phyloP scores from a whole-genome alignment of 2,888 invertebrate species.

The Lasioglossum pauxillum region DNA sequence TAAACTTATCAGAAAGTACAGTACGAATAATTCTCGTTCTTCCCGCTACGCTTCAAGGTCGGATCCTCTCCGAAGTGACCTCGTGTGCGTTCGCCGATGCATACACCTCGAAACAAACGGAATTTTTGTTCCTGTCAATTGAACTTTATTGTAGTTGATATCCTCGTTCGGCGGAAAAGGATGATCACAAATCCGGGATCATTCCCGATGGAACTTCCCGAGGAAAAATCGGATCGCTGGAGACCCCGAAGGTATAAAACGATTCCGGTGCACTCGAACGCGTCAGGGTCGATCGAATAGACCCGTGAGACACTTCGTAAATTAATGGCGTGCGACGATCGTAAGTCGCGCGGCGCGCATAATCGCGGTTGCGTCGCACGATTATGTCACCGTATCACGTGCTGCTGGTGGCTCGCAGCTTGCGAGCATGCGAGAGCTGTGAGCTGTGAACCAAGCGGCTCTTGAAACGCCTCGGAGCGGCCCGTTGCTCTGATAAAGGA shows the following conservation, averaged over 20 bases:
- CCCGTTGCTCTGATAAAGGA: constrained; percentile 3
- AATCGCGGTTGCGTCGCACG: constrained; percentile 32
- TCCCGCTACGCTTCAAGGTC: background rate
- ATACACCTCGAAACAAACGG: background rate
- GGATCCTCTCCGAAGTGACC: background rate
- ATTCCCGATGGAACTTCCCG: background rate
- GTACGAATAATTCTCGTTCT: background rate
- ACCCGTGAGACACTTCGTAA: constrained; percentile 9
- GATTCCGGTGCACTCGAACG: background rate
- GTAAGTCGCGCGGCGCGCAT: background rate
- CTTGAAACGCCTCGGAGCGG: background rate
- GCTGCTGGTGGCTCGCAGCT: constrained; percentile 40
- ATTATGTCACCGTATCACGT: constrained; percentile 58
- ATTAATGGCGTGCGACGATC: constrained; percentile 41
- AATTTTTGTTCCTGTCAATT: background rate
- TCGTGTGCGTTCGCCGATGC: background rate
- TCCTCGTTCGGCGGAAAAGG: background rate
- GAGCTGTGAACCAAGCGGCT: constrained; percentile 2
- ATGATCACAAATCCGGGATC: background rate
- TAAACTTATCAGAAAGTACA: too few species aligned
- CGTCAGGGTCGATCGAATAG: constrained; percentile 19
- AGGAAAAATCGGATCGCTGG: background rate
- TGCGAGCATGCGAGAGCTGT: constrained; percentile 16
- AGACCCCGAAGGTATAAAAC: background rate
- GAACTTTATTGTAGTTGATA: background rate